Evolutionary conservation across 2,113 vertebrate species (phyloP), one percentile per base, ranked within the genome.

Genomic region (Athene cunicularia): DNA sequence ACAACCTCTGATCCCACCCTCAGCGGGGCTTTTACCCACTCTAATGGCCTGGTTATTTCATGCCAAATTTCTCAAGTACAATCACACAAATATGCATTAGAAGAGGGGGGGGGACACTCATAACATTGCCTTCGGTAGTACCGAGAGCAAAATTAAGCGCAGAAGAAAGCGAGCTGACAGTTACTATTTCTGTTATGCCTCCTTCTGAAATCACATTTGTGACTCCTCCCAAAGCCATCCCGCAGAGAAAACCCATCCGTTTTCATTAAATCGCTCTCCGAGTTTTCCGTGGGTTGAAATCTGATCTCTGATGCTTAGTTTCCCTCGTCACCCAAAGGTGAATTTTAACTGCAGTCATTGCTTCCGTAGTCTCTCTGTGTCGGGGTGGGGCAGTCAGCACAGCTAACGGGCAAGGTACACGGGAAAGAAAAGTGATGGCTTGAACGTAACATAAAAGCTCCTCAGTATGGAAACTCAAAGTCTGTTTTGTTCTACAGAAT

Each of bases 21-120:
- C 37, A 23, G 53, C 45, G 58, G 33, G 53, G 53, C 41, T 93
- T 88, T 80, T 52, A 63, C 33, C 18, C 55, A 43, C 64, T 22
- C 43, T 37, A 85, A 83, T 37, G 80, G 55, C 95, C 93, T 92
- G 56, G 93, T 88, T 96, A 94, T 68, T 95, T 89, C 95, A 93
- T 19, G 52, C 39, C 59, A 79, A 28, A 92, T 91, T 89, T 93
- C 83, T 91, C 91, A 94, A 52, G 90, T 27, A 77, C 55, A 39
- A 66, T 70, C 82, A 53, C 55, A 80, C 33, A 45, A 47, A 85
- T 35, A 66, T 5, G 32, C 45, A 20, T 33, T 64, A 71, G 88
- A 59, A 73, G 71, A 35, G 47, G 17, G 21, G 55, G 32, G 37
- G 30, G n/a, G n/a, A n/a, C n/a, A 66, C 41, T 70, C 41, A 1